Percentiles rank a stretch among this genome's conserved stretches.
Evolutionary conservation across 92 coral and sea anemone genomes (phyloP).

Genomic region (Parazoanthus swiftii): DNA sequence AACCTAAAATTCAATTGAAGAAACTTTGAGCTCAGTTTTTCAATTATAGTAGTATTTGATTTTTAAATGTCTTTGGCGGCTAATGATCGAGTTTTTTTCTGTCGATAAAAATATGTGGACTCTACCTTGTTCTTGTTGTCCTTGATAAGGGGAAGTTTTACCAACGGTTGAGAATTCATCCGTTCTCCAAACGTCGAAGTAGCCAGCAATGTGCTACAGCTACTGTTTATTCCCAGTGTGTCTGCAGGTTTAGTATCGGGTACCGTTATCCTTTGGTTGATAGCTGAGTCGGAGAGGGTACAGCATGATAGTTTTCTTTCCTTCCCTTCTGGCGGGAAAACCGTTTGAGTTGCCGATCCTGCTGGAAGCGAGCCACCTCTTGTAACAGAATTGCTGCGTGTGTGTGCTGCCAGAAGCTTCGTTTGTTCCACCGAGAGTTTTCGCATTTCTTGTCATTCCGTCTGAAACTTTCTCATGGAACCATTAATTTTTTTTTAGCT

Average conservation of each 20-base stretch:
- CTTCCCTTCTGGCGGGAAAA: background rate
- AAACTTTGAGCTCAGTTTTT: slow-evolving; percentile 4
- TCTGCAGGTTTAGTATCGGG: background rate
- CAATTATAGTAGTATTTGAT: slow-evolving; percentile 12
- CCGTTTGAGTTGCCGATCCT: background rate
- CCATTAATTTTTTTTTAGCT: slow-evolving; percentile 17
- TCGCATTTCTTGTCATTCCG: slow-evolving; percentile 24
- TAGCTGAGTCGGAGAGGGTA: slow-evolving; percentile 37
- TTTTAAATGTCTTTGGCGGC: background rate
- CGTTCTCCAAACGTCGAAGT: background rate
- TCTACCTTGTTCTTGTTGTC: background rate
- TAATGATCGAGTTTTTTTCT: background rate
- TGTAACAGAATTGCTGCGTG: background rate
- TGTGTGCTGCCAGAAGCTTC: background rate
- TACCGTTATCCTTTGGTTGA: slow-evolving; percentile 10
- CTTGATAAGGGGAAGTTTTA: slow-evolving; percentile 19
- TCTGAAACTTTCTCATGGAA: slow-evolving; percentile 27
- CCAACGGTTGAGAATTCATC: slow-evolving; percentile 20
- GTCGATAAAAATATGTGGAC: background rate
- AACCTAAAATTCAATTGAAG: background rate
- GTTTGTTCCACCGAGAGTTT: slow-evolving; percentile 34
- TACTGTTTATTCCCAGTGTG: too few species aligned
- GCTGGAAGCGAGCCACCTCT: slow-evolving; percentile 35
- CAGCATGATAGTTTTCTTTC: slow-evolving; percentile 12
- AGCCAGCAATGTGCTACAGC: too few species aligned